Base-by-base conservation (phyloP, 2,888 invertebrate species). In the Sinodicranocentrus sp. region DNA sequence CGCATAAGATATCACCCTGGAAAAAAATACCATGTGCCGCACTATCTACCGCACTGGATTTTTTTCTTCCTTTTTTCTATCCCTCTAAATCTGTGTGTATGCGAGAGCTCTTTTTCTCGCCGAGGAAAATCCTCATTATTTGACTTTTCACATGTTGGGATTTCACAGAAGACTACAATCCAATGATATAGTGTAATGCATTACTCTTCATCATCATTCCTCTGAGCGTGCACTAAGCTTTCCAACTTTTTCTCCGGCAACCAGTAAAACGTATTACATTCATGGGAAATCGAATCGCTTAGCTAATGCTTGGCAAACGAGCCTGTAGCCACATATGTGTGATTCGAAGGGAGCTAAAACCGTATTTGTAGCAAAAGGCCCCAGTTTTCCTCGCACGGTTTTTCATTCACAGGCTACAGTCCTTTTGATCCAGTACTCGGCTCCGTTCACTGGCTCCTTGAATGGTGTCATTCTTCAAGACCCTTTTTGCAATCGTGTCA, bases 291-390 rank as follows among this genome's bases (percentile, higher is more conserved):
- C n/a, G 61, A 28, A 28, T 61, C 10, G 3, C 15, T n/a, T 61
- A 19, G 15, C 61, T 61, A 61, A 61, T 61, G 61, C 61, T 21
- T 13, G 2, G 25, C 15, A 61, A 61, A 61, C 61, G 61, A 61
- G 61, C n/a, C 65, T 65, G 43, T 25, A 43, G 65, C 44, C 39
- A 21, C 44, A 44, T 65, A 6, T 15, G n/a, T 43, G 44, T 70
- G 19, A 70, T 61, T 43, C 25, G 8, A 6, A 63, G 33, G 43
- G 72, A 44, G 23, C 5, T 48, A 75, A 63, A 75, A 52, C 21
- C 21, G 39, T 21, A n/a, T 43, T 39, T 84, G 84, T 84, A 84
- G 73, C 84, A 84, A 84, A 84, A 84, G 84, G 84, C 84, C 84
- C 84, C 84, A 72, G 71, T 72, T 33, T 67, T 39, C 65, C 21